Base-by-base conservation (phyloP, 2,888 invertebrate genomes). In the Eupithecia subfuscata region DNA sequence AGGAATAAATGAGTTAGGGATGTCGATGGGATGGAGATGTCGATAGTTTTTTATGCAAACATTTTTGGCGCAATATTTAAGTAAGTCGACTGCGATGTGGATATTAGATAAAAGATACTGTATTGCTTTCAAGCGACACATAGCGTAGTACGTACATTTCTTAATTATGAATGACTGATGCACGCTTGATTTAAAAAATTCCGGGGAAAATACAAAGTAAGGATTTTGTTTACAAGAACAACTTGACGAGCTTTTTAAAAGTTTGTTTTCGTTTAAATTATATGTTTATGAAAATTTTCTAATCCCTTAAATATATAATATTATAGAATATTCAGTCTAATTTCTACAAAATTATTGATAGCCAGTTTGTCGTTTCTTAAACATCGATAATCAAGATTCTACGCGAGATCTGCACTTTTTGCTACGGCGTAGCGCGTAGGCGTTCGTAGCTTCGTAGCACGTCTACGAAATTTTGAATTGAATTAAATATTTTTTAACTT, bases 1-100 rank as follows among this genome's bases (percentile, higher is more conserved):
- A 76, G 78, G 82, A 81, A 84, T 80, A 81, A 83, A 84, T 85
- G 79, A 82, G 75, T 75, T 82, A 85, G 84, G 77, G 84, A 65
- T 77, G 85, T n/a, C n/a, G n/a, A n/a, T n/a, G n/a, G n/a, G n/a
- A n/a, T n/a, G 77, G 80, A 72, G 18, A 25, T 73, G 63, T 76
- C 75, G 74, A 79, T 80, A 74, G 56, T 70, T 75, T 75, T 40
- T 76, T 75, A 37, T n/a, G 37, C 5, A 3, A n/a, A 43, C 25
- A 25, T 60, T 60, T 30, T 64, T 5, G 5, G 16, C 4, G 56
- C 56, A 56, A 22, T 56, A 56, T 56, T 22, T 22, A n/a, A n/a
- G n/a, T n/a, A n/a, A n/a, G n/a, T n/a, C n/a, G n/a, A n/a, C 12
- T 56, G 9, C 52, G n/a, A 52, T 9, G 52, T n/a, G 7, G 9